Evolutionary conservation across 2,797 vertebrate species (phyloP).

Genomic region (Periophthalmus magnuspinnatus): DNA sequence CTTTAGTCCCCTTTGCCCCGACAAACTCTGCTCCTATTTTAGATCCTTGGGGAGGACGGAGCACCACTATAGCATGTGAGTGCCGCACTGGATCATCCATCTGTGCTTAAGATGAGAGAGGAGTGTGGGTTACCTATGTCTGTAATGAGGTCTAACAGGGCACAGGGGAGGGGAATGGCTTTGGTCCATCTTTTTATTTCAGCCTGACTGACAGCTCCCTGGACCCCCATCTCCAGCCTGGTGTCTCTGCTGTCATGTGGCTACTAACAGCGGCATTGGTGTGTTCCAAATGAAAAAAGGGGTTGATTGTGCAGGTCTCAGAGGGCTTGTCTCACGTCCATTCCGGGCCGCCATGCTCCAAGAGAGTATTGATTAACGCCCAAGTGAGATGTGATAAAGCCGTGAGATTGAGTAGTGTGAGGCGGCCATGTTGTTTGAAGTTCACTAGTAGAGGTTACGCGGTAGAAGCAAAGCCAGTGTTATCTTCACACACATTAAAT

Average conservation of each 20-base stretch:
- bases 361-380: constrained; percentile 61
- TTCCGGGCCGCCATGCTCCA: constrained; percentile 38
- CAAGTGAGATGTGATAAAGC: constrained; percentile 41
- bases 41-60: constrained; percentile 26
- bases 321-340: constrained; percentile 49
- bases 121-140: constrained; percentile 31
- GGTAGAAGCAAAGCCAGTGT: constrained; percentile 13
- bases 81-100: constrained; percentile 53
- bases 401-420: constrained; percentile 24
- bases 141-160: constrained; percentile 66
- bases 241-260: constrained; percentile 31
- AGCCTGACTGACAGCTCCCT: constrained; percentile 59
- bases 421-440: constrained; percentile 28
- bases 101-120: constrained; percentile 49
- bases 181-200: constrained; percentile 57
- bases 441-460: constrained; percentile 20
- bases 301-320: constrained; percentile 47
- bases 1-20: constrained; percentile 2
- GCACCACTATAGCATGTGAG: constrained; percentile 43
- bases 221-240: constrained; percentile 45
- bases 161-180: constrained; percentile 53
- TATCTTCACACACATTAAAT: constrained; percentile 17
- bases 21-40: constrained; percentile 7
- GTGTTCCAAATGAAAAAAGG: constrained; percentile 28
- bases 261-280: constrained; percentile 22